These are phyloP conservation scores for Sitobion miscanthi DNA, from an alignment of 1,140 invertebrate genomes.

Conservation along the genomic window DNA sequence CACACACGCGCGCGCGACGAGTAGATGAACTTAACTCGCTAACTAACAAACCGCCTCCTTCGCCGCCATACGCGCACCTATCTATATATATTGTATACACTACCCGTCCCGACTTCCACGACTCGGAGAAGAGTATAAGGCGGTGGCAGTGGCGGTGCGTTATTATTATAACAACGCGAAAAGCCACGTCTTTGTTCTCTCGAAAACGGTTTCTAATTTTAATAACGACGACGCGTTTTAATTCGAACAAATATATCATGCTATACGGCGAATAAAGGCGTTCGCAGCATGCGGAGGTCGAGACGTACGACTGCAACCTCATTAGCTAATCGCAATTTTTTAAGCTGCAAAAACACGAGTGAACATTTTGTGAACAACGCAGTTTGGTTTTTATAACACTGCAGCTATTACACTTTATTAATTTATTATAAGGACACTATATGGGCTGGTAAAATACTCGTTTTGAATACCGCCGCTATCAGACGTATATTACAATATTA, in stretches of 20 bases:
- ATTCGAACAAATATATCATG: conserved; percentile 3
- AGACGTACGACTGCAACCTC: background rate
- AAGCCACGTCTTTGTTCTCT: conserved; percentile 43
- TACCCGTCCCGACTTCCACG: background rate
- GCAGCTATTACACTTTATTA: background rate
- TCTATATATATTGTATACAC: background rate
- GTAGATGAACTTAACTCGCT: conserved; percentile 48
- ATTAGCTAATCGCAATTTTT: background rate
- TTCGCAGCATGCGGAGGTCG: background rate
- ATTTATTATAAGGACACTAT: background rate
- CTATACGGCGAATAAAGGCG: background rate
- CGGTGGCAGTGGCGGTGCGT: background rate
- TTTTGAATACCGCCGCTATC: background rate
- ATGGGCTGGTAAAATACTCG: background rate
- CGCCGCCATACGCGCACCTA: background rate
- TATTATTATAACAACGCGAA: conserved; percentile 36
- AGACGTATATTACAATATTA: background rate
- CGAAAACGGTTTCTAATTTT: conserved; percentile 47
- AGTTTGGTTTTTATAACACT: background rate
- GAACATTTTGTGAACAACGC: background rate
- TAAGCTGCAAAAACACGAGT: background rate
- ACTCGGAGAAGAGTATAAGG: background rate
- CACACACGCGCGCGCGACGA: background rate
- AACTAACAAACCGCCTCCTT: conserved; percentile 47
- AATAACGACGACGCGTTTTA: conserved; percentile 23